Evolutionary conservation across 2,888 invertebrate genomes (phyloP), one percentile per base, ranked within the genome.

Genomic region (Xestoiulus laeticollis): DNA sequence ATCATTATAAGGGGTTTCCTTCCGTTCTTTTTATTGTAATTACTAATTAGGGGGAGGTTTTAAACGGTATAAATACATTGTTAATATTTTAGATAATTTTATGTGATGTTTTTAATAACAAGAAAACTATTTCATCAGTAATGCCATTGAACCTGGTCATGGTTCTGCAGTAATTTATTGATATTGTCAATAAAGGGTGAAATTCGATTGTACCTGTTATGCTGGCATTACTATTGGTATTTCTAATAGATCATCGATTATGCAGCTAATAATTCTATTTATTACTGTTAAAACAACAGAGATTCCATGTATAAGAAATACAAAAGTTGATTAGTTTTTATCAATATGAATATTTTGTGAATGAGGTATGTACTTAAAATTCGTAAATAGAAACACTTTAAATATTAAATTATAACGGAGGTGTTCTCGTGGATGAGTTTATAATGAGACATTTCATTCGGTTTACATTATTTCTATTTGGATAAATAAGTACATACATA

Each of bases 51-150:
- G 53, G 19, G 53, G 53, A 53, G 53, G 53, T 53, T 53, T 53
- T 53, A 53, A 53, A 53, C 19, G 53, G 53, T 53, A 53, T n/a
- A 53, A 53, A 53, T 53, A n/a, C 53, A 38, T 53, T 53, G 53
- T 53, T 53, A 53, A n/a, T 53, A n/a, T 53, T 53, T 53, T 53
- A 53, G 53, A 53, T 53, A 53, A 53, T 53, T 53, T 53, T 53
- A 53, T 53, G 53, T 53, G 53, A n/a, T 53, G 53, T 53, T 53
- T 53, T 53, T 19, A 38, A n/a, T 53, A n/a, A n/a, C 53, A 6
- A 53, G 19, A n/a, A 53, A 19, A 53, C n/a, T 16, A 53, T 19
- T 53, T 53, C 53, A n/a, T 53, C 53, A 53, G 1, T n/a, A 53
- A 48, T 12, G 53, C n/a, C 53, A 53, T 16, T 53, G 19, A 0